Evolutionary conservation across 2,113 vertebrate species (phyloP), one percentile per base, ranked within the genome.

Genomic region (Myotis davidii): DNA sequence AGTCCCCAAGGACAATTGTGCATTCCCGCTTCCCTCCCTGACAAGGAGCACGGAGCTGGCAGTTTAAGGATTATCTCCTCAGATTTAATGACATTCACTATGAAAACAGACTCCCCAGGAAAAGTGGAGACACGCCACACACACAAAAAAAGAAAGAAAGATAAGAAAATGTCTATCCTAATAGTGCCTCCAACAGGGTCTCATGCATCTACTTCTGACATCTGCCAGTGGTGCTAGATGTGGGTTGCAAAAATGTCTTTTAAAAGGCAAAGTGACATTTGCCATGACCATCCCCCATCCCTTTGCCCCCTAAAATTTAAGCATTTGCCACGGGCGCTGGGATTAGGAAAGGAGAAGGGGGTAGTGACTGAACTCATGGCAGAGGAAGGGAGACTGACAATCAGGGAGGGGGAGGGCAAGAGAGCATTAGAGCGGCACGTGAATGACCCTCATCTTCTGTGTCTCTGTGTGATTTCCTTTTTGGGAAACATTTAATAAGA

Each of bases 401-500:
- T 2, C 2, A 4, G 78, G 79, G 56, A 27, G 64, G 93, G 90
- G 90, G 90, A 3, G 72, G 61, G 82, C 85, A 21, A 61, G 88
- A 87, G 93, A 69, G 61, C 67, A 2, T 0, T 6, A 1, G 0
- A 7, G n/a, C 78, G 7, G 7, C 89, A 9, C 0, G 0, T 34
- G 59, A 65, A 27, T 69, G 97, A 69, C 74, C 93, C 90, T 61
- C 91, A 25, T 85, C 96, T 42, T 72, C 96, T 45, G 2, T 81
- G 21, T 85, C 93, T 93, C 32, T 2, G 11, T 14, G 6, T n/a
- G 93, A 85, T 92, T 97, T 97, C 98, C 97, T 97, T 95, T 56
- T 94, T 96, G 96, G 91, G 95, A 92, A 98, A 84, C 94, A 94
- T 97, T 98, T 98, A 98, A 98, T 98, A 98, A 98, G 97, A 97